Conservation (phyloP, 2,113 vertebrate genomes). For the Pogona vitticeps region DNA sequence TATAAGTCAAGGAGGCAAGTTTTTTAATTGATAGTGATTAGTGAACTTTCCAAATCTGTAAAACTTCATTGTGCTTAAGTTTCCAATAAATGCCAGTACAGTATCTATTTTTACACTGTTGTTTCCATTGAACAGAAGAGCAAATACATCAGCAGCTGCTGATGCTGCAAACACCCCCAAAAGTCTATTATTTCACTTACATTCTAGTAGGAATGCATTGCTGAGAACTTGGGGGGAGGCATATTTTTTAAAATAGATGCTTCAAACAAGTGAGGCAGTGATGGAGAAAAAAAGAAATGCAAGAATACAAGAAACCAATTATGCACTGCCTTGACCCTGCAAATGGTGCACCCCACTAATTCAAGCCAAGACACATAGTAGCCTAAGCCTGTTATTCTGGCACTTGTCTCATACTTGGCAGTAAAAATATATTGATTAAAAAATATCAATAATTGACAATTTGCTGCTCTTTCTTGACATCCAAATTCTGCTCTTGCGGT, state of each 20-base stretch:
- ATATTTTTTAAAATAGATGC: neutral
- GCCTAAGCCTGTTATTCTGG: no score
- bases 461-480: no score
- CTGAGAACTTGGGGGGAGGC: neutral
- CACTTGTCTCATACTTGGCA: no score
- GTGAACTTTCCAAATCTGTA: conserved; percentile 63
- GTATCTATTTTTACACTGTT: conserved; percentile 58
- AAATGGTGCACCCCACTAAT: no score
- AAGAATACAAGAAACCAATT: no score
- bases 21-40: conserved; percentile 57
- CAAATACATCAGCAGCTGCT: conserved; percentile 44
- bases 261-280: neutral
- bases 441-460: no score
- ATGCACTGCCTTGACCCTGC: no score
- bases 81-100: conserved; percentile 54
- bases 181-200: conserved; percentile 37
- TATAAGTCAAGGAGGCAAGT: conserved; percentile 17
- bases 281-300: no score
- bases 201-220: neutral
- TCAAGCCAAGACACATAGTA: no score
- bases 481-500: no score
- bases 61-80: conserved; percentile 45
- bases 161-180: neutral
- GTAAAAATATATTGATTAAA: no score
- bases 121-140: conserved; percentile 47